Conservation (phyloP, 2,113 vertebrate species). For the Chaetodon auriga region DNA sequence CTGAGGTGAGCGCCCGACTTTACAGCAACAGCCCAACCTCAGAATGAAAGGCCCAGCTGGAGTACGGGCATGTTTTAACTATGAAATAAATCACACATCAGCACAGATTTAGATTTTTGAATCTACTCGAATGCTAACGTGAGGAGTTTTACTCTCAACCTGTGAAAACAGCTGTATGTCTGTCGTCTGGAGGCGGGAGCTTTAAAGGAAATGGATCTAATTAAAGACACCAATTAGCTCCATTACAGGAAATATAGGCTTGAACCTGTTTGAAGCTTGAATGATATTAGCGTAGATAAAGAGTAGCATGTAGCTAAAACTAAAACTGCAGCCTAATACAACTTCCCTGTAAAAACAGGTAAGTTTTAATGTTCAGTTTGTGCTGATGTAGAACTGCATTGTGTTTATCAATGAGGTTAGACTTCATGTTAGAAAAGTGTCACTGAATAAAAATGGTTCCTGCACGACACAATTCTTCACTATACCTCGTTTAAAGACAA, state of each 20-base stretch:
- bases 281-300: too few species aligned
- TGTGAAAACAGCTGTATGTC: background rate
- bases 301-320: background rate
- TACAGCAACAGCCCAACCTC: slow-evolving; percentile 1
- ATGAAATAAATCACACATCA: too few species aligned
- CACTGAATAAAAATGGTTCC: background rate
- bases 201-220: background rate
- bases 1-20: background rate
- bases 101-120: background rate
- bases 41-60: background rate
- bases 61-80: too few species aligned
- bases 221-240: background rate
- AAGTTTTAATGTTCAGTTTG: too few species aligned
- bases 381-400: too few species aligned
- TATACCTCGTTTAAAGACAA: too few species aligned
- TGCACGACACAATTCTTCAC: background rate
- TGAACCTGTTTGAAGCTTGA: too few species aligned
- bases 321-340: background rate
- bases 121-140: background rate
- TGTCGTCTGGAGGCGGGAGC: background rate
- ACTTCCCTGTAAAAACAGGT: background rate
- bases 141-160: background rate
- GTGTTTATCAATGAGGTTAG: background rate
- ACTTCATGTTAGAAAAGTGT: background rate
- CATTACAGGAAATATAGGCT: too few species aligned